phyloP scores from a whole-genome alignment of 1,140 invertebrate genomes.

The Latrodectus geometricus region DNA sequence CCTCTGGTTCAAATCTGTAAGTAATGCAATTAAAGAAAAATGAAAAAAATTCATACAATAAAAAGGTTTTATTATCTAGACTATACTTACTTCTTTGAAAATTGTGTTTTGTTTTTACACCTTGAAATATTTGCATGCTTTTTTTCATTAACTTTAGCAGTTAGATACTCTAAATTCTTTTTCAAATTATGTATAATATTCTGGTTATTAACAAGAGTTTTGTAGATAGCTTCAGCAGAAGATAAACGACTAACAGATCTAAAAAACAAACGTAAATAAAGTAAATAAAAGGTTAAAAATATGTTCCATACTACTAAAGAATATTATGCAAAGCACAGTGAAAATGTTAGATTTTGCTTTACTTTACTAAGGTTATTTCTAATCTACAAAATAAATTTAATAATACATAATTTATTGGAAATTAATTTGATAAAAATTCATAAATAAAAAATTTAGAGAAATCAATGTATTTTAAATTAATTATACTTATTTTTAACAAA shows the following conservation, averaged over 20 bases:
- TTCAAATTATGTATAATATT: constrained; percentile 66
- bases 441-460: no score
- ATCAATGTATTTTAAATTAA: no score
- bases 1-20: constrained; percentile 9
- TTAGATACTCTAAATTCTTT: constrained; percentile 64
- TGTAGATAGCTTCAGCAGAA: constrained; percentile 68
- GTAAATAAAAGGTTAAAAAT: no score
- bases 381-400: no score
- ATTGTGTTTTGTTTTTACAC: not conserved
- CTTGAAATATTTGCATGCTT: constrained; percentile 35
- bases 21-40: not conserved
- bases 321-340: no score
- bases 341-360: no score
- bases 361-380: no score
- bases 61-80: not conserved
- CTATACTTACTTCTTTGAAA: constrained; percentile 23
- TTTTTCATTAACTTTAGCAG: constrained; percentile 8
- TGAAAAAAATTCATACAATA: not conserved
- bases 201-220: constrained; percentile 67
- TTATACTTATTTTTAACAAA: no score
- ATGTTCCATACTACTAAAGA: no score
- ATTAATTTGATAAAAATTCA: no score
- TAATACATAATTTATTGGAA: no score
- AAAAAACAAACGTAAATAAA: no score
- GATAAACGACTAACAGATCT: constrained; percentile 61